A percentile compares a stretch with the other conserved stretches of the same genome.
These are phyloP conservation scores for Cephalophus harveyi DNA, from an alignment of 2,113 vertebrate genomes.

Conservation along the genomic window DNA sequence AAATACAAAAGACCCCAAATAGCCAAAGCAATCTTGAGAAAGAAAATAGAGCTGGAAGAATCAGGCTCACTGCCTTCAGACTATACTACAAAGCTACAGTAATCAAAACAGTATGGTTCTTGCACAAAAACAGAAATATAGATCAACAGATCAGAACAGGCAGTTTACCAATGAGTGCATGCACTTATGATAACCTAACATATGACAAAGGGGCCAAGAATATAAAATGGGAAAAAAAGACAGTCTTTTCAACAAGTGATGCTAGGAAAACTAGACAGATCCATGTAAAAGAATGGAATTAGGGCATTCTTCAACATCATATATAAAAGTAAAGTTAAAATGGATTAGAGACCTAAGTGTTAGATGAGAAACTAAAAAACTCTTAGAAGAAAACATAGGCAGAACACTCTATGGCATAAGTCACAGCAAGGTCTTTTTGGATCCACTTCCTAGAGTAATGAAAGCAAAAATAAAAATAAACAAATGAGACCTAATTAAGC, in stretches of 20 bases:
- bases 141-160: background rate
- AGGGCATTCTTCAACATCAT: background rate
- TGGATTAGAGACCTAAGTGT: background rate
- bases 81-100: background rate
- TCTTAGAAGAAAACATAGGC: background rate
- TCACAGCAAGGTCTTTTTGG: background rate
- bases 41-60: background rate
- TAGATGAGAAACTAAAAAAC: background rate
- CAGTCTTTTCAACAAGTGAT: background rate
- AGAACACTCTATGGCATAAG: background rate
- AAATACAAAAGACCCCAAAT: background rate
- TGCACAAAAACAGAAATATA: background rate
- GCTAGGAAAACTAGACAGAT: background rate
- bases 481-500: background rate
- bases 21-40: background rate
- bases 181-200: background rate
- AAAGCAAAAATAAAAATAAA: background rate
- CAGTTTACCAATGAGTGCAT: background rate
- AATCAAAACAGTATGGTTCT: background rate
- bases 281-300: background rate
- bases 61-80: background rate
- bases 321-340: background rate
- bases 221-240: background rate
- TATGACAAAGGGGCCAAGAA: background rate
- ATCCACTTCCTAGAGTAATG: background rate